These are phyloP conservation scores for Ostrea denselamellosa DNA, from an alignment of 1,140 invertebrate species.

Conservation along the genomic window DNA sequence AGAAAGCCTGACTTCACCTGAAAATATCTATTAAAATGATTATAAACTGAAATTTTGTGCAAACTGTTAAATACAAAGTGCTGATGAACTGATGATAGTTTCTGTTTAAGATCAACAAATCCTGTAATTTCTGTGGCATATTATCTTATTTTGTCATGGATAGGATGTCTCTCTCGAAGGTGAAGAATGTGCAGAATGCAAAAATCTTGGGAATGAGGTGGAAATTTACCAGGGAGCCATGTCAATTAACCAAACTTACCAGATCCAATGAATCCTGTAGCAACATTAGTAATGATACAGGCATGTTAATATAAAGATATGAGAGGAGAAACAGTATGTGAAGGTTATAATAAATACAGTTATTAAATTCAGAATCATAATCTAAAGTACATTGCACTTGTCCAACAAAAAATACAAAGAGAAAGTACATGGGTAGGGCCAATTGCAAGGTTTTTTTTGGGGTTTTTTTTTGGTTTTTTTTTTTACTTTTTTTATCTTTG, in stretches of 20 bases:
- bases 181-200: background rate
- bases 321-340: background rate
- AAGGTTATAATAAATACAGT: background rate
- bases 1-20: background rate
- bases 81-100: background rate
- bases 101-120: background rate
- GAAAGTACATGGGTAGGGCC: no score
- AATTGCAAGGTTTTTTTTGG: no score
- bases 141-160: no score
- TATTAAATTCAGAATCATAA: no score
- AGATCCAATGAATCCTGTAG: slow-evolving; percentile 21
- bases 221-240: background rate
- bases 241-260: slow-evolving; percentile 13
- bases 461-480: no score
- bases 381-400: no score
- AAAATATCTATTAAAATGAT: background rate
- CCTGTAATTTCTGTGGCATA: no score
- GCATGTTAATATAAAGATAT: background rate
- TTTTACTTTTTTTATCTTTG: no score
- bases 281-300: background rate
- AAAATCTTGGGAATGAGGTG: background rate
- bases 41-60: background rate
- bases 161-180: background rate
- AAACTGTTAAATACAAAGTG: background rate
- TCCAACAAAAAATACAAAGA: no score